These are phyloP conservation scores for Acanthosepion pharaonis DNA, from an alignment of 2,888 invertebrate genomes.

Conservation along the genomic window DNA sequence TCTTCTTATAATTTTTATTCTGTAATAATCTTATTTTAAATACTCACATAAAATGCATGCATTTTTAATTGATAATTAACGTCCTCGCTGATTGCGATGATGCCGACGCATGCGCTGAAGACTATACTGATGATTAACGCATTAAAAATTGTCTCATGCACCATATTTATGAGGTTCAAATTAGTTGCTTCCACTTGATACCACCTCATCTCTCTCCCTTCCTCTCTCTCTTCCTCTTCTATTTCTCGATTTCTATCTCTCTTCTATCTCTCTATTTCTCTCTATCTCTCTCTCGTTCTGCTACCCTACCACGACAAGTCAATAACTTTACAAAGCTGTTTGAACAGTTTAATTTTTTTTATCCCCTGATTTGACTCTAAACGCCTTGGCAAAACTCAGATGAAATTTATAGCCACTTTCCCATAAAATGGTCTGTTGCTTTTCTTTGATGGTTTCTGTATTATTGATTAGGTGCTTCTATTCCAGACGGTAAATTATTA, in stretches of 20 bases:
- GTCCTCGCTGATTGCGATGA: no score
- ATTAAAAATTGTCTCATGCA: neutral
- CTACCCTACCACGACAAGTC: neutral
- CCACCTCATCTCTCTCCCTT: no score
- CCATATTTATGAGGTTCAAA: neutral
- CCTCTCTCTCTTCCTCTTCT: neutral
- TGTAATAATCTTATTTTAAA: neutral
- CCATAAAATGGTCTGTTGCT: conserved; percentile 8
- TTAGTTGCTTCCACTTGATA: neutral
- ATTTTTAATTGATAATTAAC: neutral
- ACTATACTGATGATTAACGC: neutral
- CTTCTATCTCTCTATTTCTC: neutral
- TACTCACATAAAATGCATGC: neutral
- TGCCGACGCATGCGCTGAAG: neutral
- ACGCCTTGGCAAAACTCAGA: neutral
- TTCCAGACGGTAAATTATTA: neutral
- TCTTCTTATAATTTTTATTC: neutral
- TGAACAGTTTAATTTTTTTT: neutral
- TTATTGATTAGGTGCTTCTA: neutral
- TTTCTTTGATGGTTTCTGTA: neutral
- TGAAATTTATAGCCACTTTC: neutral
- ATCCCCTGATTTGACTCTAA: neutral
- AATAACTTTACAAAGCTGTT: neutral
- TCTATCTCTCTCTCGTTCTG: neutral
- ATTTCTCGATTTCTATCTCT: neutral